A percentile compares a stretch with the other conserved stretches of the same genome.
These are phyloP conservation scores for Danio kyathit DNA, from an alignment of 2,797 vertebrate species.

Conservation along the genomic window DNA sequence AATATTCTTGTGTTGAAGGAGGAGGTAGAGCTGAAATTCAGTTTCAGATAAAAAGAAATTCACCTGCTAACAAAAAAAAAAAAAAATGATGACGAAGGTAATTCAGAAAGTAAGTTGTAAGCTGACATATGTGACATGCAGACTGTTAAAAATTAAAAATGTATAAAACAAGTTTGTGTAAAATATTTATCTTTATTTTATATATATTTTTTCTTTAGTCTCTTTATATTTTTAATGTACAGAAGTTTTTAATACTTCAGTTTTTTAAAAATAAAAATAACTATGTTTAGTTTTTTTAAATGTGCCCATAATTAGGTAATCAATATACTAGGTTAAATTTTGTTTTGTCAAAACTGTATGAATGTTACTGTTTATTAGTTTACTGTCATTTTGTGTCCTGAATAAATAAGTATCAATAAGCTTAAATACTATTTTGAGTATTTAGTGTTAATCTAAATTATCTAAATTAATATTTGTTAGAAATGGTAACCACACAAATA, in stretches of 20 bases:
- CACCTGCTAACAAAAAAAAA: neutral
- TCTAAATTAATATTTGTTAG: neutral
- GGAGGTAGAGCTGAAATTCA: slow-evolving; percentile 1
- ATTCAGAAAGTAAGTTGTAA: neutral
- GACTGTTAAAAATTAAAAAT: neutral
- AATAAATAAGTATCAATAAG: neutral
- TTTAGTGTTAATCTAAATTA: neutral
- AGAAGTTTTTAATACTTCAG: no score
- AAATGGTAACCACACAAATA: neutral
- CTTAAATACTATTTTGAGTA: neutral
- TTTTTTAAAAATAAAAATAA: no score
- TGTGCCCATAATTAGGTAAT: neutral
- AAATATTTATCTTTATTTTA: no score
- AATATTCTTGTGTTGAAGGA: neutral
- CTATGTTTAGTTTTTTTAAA: neutral
- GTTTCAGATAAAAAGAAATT: neutral
- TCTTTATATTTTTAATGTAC: no score
- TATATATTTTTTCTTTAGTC: no score
- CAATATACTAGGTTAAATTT: neutral
- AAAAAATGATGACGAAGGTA: neutral
- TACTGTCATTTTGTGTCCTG: neutral
- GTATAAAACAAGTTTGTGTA: no score
- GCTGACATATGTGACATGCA: no score
- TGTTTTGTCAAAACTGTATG: neutral
- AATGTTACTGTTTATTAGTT: neutral